Evolutionary conservation across 2,797 vertebrate species (phyloP).

Genomic region (Trachurus trachurus): DNA sequence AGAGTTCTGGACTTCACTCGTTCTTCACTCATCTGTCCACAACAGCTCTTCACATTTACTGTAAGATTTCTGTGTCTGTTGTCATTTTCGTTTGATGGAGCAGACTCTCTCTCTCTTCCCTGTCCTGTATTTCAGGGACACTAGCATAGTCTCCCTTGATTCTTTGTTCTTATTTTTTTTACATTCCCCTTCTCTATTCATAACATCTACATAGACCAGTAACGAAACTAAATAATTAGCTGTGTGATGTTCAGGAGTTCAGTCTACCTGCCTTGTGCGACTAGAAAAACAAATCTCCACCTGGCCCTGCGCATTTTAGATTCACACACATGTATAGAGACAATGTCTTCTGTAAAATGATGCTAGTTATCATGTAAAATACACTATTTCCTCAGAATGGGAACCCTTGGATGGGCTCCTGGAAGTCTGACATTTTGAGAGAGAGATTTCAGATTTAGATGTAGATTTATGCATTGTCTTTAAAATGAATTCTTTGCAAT

Average conservation of each 20-base stretch:
- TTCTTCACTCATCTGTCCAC: not conserved
- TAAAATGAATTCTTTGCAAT: conserved; percentile 75
- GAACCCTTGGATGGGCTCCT: conserved; percentile 53
- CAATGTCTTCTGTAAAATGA: conserved; percentile 44
- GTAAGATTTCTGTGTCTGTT: not conserved
- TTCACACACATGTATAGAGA: conserved; percentile 40
- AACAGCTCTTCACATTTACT: not conserved
- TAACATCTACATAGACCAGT: not conserved
- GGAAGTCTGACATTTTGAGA: conserved; percentile 70
- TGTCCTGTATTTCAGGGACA: no score
- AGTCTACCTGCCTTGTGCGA: conserved; percentile 9
- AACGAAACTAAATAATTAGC: not conserved
- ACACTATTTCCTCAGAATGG: conserved; percentile 64
- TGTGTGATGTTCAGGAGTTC: not conserved
- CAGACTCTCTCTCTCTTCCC: no score
- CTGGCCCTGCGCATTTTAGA: conserved; percentile 30
- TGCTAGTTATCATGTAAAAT: conserved; percentile 79
- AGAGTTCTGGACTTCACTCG: no score
- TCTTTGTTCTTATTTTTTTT: not conserved
- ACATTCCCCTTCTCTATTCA: not conserved
- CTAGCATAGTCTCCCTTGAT: not conserved
- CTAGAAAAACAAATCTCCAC: conserved; percentile 1
- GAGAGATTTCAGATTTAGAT: conserved; percentile 78
- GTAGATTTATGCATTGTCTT: conserved; percentile 86
- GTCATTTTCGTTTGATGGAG: not conserved